A percentile compares a stretch with the other conserved stretches of the same genome.
phyloP scores from a whole-genome alignment of 2,888 invertebrate genomes.

The Lysandra bellargus region DNA sequence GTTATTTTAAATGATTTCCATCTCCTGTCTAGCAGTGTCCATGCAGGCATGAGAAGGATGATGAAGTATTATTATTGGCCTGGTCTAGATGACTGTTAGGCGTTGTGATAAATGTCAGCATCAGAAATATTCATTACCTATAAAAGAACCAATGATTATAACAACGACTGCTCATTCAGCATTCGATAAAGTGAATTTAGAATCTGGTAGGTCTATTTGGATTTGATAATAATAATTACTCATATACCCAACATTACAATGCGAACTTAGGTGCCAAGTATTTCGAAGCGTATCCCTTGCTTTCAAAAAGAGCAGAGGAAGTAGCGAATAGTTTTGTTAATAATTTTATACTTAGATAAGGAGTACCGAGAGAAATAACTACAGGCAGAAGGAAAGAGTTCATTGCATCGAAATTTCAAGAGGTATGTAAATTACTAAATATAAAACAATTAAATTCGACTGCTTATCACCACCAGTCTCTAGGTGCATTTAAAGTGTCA shows the following conservation, averaged over 20 bases:
- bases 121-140: too few relatives aligned
- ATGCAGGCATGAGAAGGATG: conserved; percentile 42
- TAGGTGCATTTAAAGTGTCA: conserved; percentile 37
- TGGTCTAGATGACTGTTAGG: too few relatives aligned
- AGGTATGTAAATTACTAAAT: conserved; percentile 42
- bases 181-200: too few relatives aligned
- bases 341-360: conserved; percentile 41
- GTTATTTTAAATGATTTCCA: too few relatives aligned
- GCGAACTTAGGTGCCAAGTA: conserved; percentile 36
- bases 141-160: too few relatives aligned
- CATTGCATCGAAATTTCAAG: background rate
- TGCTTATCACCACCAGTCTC: conserved; percentile 40
- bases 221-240: conserved; percentile 17
- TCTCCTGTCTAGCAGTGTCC: conserved; percentile 35
- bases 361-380: conserved; percentile 38
- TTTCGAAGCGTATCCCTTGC: conserved; percentile 38
- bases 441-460: conserved; percentile 40
- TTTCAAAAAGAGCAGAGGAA: conserved; percentile 32
- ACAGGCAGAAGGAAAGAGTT: conserved; percentile 21
- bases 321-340: conserved; percentile 38
- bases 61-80: conserved; percentile 15
- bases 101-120: too few relatives aligned
- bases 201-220: too few relatives aligned
- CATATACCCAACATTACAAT: conserved; percentile 40
- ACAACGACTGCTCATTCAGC: too few relatives aligned